Percentiles rank a stretch among this genome's conserved stretches.
phyloP scores from a whole-genome alignment of 1,140 invertebrate species.

The Cydia fagiglandana region DNA sequence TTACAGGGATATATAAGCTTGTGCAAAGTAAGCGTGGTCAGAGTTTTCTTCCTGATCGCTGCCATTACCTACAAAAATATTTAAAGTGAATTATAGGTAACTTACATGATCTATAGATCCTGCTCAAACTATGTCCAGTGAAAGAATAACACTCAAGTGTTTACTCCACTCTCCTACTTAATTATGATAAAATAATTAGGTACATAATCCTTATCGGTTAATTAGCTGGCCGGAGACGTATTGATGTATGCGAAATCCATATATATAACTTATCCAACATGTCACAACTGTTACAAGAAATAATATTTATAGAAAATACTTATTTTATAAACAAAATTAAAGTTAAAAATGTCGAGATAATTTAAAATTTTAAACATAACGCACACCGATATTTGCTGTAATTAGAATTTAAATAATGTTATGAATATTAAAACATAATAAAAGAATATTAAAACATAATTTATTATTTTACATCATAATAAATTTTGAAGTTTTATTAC shows the following conservation, averaged over 20 bases:
- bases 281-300: not conserved
- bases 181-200: conserved; percentile 1
- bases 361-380: not conserved
- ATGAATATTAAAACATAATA: too few species aligned
- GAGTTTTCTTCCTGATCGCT: too few species aligned
- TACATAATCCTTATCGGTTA: conserved; percentile 9
- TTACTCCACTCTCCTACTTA: conserved; percentile 3
- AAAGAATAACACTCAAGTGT: not conserved
- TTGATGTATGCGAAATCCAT: not conserved
- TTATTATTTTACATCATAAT: too few species aligned
- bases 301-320: too few species aligned
- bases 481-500: too few species aligned
- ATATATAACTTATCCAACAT: not conserved
- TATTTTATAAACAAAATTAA: not conserved
- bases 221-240: not conserved
- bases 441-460: too few species aligned
- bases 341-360: not conserved
- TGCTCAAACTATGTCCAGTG: not conserved
- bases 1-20: too few species aligned
- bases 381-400: too few species aligned
- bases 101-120: conserved; percentile 4
- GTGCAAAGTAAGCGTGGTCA: too few species aligned
- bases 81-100: not conserved
- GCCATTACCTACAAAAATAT: too few species aligned
- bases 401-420: too few species aligned